Percentiles rank a stretch among this genome's conserved stretches.
Evolutionary conservation across 2,797 vertebrate species (phyloP).

Genomic region (Petrocephalus sullivani): DNA sequence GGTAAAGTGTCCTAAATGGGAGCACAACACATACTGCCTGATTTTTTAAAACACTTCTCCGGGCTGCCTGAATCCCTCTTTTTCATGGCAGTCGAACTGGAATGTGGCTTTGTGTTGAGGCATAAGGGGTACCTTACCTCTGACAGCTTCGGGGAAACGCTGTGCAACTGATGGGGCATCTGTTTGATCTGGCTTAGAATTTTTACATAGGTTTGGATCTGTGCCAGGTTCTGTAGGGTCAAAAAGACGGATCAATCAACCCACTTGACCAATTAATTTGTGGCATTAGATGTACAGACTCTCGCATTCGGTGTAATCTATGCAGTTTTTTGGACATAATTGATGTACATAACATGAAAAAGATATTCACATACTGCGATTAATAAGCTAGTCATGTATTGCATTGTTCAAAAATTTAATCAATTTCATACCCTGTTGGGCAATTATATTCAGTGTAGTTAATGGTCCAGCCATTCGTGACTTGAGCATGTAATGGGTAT

Average conservation of each 20-base stretch:
- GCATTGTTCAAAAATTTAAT: neutral
- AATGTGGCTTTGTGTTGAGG: neutral
- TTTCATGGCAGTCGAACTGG: neutral
- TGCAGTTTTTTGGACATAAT: neutral
- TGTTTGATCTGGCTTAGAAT: slow-evolving; percentile 90
- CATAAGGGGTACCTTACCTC: slow-evolving; percentile 68
- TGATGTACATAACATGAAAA: neutral
- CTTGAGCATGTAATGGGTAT: neutral
- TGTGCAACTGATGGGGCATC: slow-evolving; percentile 65
- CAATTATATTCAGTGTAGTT: neutral
- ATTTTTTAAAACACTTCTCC: neutral
- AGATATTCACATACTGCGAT: neutral
- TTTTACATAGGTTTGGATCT: slow-evolving; percentile 88
- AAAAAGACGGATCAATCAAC: neutral
- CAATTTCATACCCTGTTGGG: neutral
- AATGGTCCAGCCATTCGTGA: neutral
- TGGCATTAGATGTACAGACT: neutral
- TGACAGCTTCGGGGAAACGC: slow-evolving; percentile 61
- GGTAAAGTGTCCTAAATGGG: neutral
- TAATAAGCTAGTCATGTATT: neutral
- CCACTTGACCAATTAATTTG: neutral
- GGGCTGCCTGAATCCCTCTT: neutral
- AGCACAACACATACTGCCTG: neutral
- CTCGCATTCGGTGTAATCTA: neutral
- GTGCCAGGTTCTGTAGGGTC: slow-evolving; percentile 78